Evolutionary conservation across 1,140 invertebrate genomes (phyloP), one percentile per base, ranked within the genome.

Genomic region (Tetramorium alpestre): DNA sequence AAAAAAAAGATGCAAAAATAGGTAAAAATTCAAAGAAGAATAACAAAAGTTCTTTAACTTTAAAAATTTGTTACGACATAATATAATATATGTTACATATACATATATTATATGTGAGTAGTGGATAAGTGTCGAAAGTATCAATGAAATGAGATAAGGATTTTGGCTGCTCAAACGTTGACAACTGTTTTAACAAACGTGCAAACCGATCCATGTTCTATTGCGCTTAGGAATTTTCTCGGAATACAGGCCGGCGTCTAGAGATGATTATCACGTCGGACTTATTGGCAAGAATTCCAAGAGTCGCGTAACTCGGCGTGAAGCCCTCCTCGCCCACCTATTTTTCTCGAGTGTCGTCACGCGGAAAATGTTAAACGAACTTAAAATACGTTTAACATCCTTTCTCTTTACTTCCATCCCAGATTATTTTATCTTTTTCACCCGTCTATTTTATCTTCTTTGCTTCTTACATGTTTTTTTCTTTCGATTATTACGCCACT

Each of bases 111-210:
- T 33, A 33, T 33, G 2, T 33, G 28, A 49, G 2, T 7, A 13
- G 33, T 2, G 13, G 16, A 49, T 10, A 2, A 28, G 5, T 47
- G 22, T 64, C 7, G 49, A 49, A 49, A 49, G 0, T 10, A 49
- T 49, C 3, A 13, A 16, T 49, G 44, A 47, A 47, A 47, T 0
- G 44, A 47, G 44, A 47, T 33, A 33, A 33, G 33, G 33, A 47
- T 49, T 49, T 49, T 49, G 3, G 49, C 3, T 16, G 10, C 49
- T 51, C 58, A 51, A 33, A 70, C 4, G 18, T 70, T 58, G 18
- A n/a, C 54, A 47, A 72, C 60, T 73, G 38, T 77, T 85, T 78
- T 77, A 77, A 76, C 44, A 8, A 28, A 49, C 8, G 44, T 16
- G 33, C 16, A 72, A 72, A 82, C 64, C 33, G 33, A 33, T 28